Evolutionary conservation across 2,797 vertebrate species (phyloP).

Genomic region (Neosalanx taihuensis): DNA sequence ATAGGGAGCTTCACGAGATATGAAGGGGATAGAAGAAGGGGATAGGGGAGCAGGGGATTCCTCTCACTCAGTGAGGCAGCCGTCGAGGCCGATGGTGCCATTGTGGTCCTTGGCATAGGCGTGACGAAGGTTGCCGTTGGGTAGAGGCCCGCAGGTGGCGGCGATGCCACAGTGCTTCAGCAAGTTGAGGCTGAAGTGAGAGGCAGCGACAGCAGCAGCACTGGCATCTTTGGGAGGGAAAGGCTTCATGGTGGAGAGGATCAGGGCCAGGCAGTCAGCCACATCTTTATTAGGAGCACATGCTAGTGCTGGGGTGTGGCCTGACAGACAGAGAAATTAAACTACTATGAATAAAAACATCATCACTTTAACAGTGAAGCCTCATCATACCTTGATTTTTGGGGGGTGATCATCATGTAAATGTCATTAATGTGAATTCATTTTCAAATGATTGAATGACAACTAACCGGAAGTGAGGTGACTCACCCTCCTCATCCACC

Average conservation of each 20-base stretch:
- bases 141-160: constrained; percentile 79
- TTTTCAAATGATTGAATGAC: too few species aligned
- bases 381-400: too few species aligned
- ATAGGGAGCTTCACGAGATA: constrained; percentile 16
- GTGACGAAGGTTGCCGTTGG: constrained; percentile 80
- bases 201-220: constrained; percentile 33
- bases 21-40: constrained; percentile 10
- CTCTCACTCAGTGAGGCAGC: constrained; percentile 82
- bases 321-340: constrained; percentile 57
- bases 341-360: neutral
- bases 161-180: constrained; percentile 89
- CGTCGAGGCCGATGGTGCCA: constrained; percentile 70
- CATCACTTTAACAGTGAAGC: too few species aligned
- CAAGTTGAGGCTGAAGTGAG: constrained; percentile 86
- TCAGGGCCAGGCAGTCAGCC: constrained; percentile 93
- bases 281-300: constrained; percentile 97
- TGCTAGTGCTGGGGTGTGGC: constrained; percentile 92
- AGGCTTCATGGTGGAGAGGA: constrained; percentile 99
- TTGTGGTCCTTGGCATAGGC: constrained; percentile 76
- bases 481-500: constrained; percentile 91
- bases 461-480: neutral
- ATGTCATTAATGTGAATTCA: too few species aligned
- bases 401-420: too few species aligned
- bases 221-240: constrained; percentile 87
- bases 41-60: constrained; percentile 9